Base-by-base conservation (phyloP, 2,888 invertebrate genomes). In the Onthophagus sagittarius region DNA sequence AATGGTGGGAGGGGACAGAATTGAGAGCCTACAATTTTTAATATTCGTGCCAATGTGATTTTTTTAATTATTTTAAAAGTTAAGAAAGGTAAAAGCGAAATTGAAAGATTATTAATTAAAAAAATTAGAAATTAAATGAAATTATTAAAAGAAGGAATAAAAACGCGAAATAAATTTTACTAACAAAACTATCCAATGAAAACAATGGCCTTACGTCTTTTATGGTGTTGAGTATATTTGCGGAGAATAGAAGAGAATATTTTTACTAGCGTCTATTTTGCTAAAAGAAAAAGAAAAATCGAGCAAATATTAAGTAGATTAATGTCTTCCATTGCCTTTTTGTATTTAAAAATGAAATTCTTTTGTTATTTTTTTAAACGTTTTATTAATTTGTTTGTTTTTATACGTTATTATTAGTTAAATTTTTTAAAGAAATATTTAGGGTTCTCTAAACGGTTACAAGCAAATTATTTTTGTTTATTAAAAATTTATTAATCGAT, bases 141-240 rank as follows among this genome's bases (percentile, higher is more conserved):
- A 75, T 77, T 77, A 76, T 79, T 33, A 72, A 33, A 33, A 7
- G 7, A 33, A 33, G 33, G 7, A 33, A 33, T 76, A 79, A 80
- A 79, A 53, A 53, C 7, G 11, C 39, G 39, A 53, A 11, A 53
- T 7, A 53, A 53, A 53, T 67, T 64, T 6, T 67, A 67, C 23
- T 23, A 32, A 23, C 11, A 63, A 64, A 64, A 67, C 79, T 81
- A 82, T 81, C 80, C 82, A 82, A 81, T 82, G 82, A 82, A 81
- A 82, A 78, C 81, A 77, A 83, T 79, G 83, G 84, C 84, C 84
- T 84, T 84, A 83, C 31, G 80, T 79, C 79, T 81, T 53, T 79
- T 73, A 80, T 79, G 79, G 79, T 81, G 76, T 80, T 80, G 80
- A 81, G 67, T 67, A 32, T 67, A 32, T 67, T 53, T 31, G 67